Evolutionary conservation across 2,888 invertebrate genomes (phyloP).

Genomic region (Dryococelus australis): DNA sequence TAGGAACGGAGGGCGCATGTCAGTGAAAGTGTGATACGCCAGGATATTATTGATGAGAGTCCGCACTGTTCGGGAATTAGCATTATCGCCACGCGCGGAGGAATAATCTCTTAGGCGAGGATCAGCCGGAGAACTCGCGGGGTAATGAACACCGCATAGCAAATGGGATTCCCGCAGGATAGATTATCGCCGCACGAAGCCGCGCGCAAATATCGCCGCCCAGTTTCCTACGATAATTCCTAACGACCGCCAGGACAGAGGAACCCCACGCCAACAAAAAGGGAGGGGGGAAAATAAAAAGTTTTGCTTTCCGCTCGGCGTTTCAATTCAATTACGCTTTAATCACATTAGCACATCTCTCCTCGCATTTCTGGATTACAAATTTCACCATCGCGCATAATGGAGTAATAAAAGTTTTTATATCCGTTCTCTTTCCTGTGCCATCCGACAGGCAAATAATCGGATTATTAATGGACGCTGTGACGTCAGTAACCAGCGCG

Average conservation of each 20-base stretch:
- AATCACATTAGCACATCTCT: background rate
- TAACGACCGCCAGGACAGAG: background rate
- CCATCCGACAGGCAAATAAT: background rate
- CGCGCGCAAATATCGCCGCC: background rate
- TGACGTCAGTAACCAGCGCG: background rate
- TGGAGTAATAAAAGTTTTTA: slow-evolving; percentile 11
- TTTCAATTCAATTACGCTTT: slow-evolving; percentile 11
- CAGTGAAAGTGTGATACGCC: too few species aligned
- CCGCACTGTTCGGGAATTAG: too few species aligned
- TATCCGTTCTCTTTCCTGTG: background rate
- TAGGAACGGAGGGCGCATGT: too few species aligned
- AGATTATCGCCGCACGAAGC: background rate
- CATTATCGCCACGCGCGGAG: too few species aligned
- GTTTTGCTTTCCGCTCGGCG: background rate
- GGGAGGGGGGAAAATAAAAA: background rate
- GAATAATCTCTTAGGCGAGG: too few species aligned
- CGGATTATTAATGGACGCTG: background rate
- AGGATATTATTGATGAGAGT: too few species aligned
- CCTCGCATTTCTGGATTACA: slow-evolving; percentile 1
- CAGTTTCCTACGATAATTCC: background rate
- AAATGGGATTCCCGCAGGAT: background rate
- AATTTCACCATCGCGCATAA: slow-evolving; percentile 1
- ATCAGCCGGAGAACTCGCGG: background rate
- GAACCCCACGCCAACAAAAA: background rate
- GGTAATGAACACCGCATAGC: background rate